These are phyloP conservation scores for Esox masquinongy DNA, from an alignment of 2,797 vertebrate species.

Conservation along the genomic window DNA sequence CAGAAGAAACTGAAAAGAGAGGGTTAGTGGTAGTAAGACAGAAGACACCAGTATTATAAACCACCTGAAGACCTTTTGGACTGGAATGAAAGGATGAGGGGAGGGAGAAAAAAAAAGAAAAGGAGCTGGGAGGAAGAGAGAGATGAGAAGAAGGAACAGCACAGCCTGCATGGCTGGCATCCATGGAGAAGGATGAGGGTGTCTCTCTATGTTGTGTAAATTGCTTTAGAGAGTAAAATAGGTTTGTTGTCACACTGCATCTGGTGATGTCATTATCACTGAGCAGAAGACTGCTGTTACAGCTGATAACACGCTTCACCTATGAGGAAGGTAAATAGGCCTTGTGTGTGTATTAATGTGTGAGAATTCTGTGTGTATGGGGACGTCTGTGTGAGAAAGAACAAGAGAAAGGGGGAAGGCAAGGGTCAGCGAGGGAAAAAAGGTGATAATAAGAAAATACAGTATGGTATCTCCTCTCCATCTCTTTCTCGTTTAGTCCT, in stretches of 20 bases:
- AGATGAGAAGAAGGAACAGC: neutral
- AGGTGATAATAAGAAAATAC: slow-evolving; percentile 12
- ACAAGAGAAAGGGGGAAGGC: neutral
- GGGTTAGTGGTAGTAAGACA: neutral
- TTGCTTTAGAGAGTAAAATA: slow-evolving; percentile 17
- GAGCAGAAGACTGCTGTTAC: neutral
- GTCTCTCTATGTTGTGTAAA: neutral
- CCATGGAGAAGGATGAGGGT: neutral
- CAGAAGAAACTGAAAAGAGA: neutral
- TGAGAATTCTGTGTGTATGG: neutral
- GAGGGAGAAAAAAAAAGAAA: neutral
- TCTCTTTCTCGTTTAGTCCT: slow-evolving; percentile 49
- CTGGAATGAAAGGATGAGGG: neutral
- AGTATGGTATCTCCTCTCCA: slow-evolving; percentile 6
- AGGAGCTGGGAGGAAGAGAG: neutral
- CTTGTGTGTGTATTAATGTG: neutral
- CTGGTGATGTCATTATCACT: slow-evolving; percentile 10
- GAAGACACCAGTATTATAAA: neutral
- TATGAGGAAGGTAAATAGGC: neutral
- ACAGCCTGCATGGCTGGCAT: neutral
- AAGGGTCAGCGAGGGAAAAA: slow-evolving; percentile 3
- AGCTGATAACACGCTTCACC: neutral
- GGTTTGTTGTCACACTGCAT: slow-evolving; percentile 19
- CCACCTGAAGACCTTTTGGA: neutral
- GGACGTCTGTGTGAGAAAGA: neutral